Evolutionary conservation across 1,140 invertebrate species (phyloP).

Genomic region (Daktulosphaira vitifoliae): DNA sequence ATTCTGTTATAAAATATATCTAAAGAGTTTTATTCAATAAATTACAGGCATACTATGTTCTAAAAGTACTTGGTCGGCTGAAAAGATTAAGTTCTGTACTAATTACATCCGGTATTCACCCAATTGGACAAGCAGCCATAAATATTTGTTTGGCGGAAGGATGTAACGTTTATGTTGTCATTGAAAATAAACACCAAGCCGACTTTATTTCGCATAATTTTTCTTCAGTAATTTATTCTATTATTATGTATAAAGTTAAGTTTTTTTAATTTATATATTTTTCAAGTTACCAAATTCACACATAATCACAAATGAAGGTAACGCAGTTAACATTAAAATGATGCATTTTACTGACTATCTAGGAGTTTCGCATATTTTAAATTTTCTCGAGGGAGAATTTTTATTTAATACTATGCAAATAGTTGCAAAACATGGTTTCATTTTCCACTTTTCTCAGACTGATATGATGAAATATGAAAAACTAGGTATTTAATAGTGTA

Average conservation of each 20-base stretch:
- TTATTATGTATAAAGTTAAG: background rate
- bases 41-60: constrained; percentile 26
- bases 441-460: constrained; percentile 4
- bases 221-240: background rate
- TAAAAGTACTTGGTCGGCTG: background rate
- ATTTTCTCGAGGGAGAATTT: constrained; percentile 6
- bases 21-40: no score
- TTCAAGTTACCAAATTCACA: constrained; percentile 8
- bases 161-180: constrained; percentile 50
- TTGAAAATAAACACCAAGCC: constrained; percentile 38
- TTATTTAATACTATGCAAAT: background rate
- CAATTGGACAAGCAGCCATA: constrained; percentile 57
- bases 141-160: constrained; percentile 48
- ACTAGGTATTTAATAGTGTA: constrained; percentile 1
- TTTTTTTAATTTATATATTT: background rate
- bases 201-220: background rate
- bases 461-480: constrained; percentile 22
- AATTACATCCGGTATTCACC: constrained; percentile 52
- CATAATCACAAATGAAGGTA: background rate
- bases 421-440: background rate
- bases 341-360: background rate
- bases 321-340: background rate
- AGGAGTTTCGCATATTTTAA: background rate
- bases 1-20: no score
- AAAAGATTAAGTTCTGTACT: constrained; percentile 44